Conservation (phyloP, 1,140 invertebrate genomes). For the Drosophila nikananu region DNA sequence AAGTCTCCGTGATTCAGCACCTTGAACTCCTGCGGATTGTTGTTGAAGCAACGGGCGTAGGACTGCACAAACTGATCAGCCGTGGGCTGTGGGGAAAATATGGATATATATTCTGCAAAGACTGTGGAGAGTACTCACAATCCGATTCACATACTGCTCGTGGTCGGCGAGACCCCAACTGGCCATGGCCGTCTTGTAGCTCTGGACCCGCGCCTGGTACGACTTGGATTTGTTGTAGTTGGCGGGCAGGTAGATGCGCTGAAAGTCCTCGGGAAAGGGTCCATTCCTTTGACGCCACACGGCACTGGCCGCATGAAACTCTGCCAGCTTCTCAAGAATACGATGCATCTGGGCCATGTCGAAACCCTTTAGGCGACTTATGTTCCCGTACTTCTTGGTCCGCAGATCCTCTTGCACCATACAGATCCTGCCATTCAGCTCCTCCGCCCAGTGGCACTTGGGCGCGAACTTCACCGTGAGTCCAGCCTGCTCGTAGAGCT, state of each 20-base stretch:
- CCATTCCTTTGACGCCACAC: conserved; percentile 65
- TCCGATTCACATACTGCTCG: conserved; percentile 61
- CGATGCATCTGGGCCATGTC: conserved; percentile 86
- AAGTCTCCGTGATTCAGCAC: conserved; percentile 89
- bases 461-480: conserved; percentile 64
- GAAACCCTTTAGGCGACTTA: conserved; percentile 86
- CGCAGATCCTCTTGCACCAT: conserved; percentile 87
- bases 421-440: conserved; percentile 70
- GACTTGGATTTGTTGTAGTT: conserved; percentile 75
- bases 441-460: conserved; percentile 72
- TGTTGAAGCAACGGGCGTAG: conserved; percentile 65
- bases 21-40: conserved; percentile 86
- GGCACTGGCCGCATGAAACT: conserved; percentile 87
- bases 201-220: conserved; percentile 73
- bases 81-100: conserved; percentile 46
- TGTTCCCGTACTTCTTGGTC: conserved; percentile 87
- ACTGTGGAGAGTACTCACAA: conserved; percentile 47
- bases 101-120: background rate
- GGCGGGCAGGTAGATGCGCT: conserved; percentile 73
- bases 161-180: conserved; percentile 71
- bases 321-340: conserved; percentile 87
- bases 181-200: conserved; percentile 73
- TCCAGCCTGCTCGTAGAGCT: conserved; percentile 73
- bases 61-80: conserved; percentile 74
- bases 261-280: conserved; percentile 75